Evolutionary conservation across 92 coral and sea anemone species (phyloP).

Genomic region (Muricea muricata): DNA sequence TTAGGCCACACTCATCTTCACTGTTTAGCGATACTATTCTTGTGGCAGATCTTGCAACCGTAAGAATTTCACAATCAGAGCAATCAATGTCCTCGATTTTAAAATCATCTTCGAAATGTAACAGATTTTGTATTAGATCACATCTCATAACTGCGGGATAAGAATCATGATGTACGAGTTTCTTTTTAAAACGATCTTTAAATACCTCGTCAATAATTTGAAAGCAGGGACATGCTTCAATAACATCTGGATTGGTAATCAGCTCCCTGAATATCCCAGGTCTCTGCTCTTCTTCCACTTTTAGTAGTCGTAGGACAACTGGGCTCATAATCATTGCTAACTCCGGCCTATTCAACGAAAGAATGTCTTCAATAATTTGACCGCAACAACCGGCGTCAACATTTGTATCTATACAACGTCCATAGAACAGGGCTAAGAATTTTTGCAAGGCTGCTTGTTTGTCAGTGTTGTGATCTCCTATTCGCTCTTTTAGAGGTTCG

Average conservation of each 20-base stretch:
- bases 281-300: conserved; percentile 62
- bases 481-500: conserved; percentile 33
- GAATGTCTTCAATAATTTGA: conserved; percentile 61
- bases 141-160: conserved; percentile 91
- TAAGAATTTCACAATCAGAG: conserved; percentile 68
- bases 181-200: conserved; percentile 3
- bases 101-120: conserved; percentile 50
- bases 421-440: conserved; percentile 74
- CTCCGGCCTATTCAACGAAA: no score
- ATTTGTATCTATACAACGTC: no score
- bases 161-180: conserved; percentile 79
- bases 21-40: conserved; percentile 45
- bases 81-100: conserved; percentile 51
- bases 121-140: conserved; percentile 81
- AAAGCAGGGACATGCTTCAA: conserved; percentile 67
- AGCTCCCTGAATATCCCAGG: conserved; percentile 70
- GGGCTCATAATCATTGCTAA: conserved; percentile 76
- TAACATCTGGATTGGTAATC: conserved; percentile 70
- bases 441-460: conserved; percentile 61
- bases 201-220: conserved; percentile 42
- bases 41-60: conserved; percentile 65
- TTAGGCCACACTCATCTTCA: conserved; percentile 52
- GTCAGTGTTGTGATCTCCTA: conserved; percentile 42
- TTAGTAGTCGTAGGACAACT: conserved; percentile 76
- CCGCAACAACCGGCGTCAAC: conserved; percentile 67